Conservation (phyloP, 2,888 invertebrate species). For the Melipona beecheii region DNA sequence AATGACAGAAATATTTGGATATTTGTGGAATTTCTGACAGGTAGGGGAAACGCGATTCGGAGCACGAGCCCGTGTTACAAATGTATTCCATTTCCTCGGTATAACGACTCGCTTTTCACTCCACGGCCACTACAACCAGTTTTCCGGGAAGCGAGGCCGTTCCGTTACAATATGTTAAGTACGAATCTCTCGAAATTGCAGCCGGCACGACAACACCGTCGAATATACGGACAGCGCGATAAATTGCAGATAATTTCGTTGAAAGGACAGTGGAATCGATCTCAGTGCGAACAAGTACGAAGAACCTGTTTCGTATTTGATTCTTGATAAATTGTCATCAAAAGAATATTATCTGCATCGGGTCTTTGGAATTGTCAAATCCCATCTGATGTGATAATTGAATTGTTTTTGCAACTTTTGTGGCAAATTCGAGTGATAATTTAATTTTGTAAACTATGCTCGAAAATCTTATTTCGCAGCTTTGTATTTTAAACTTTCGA, state of each 20-base stretch:
- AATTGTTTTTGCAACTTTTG: no score
- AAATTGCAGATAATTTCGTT: background rate
- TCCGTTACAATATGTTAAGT: conserved; percentile 13
- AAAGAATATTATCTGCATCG: no score
- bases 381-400: no score
- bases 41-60: background rate
- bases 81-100: conserved; percentile 11
- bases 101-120: conserved; percentile 2
- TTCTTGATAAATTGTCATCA: no score
- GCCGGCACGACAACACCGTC: background rate
- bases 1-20: background rate
- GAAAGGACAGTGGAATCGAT: background rate
- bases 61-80: background rate
- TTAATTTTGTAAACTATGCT: no score
- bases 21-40: background rate
- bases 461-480: no score
- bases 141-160: background rate
- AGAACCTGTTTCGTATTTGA: background rate
- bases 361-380: no score
- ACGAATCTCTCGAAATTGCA: background rate
- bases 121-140: background rate
- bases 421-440: no score
- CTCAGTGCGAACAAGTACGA: background rate
- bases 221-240: background rate
- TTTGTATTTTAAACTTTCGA: no score